Percentiles rank a stretch among this genome's conserved stretches.
Evolutionary conservation across 2,888 invertebrate genomes (phyloP).

Genomic region (Xanthia togata): DNA sequence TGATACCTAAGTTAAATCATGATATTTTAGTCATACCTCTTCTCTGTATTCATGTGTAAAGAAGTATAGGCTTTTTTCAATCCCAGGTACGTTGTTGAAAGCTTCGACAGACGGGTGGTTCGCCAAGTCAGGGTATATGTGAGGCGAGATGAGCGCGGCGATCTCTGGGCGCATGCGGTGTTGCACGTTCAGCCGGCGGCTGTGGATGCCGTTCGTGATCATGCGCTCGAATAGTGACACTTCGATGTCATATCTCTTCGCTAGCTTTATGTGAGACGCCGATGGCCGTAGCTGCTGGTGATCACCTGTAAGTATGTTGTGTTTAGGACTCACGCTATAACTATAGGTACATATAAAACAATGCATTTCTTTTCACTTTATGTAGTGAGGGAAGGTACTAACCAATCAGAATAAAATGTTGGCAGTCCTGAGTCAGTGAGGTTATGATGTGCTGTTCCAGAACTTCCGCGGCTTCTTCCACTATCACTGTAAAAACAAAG

Average conservation of each 20-base stretch:
- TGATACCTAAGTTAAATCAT: too few species aligned
- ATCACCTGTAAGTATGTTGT: too few species aligned
- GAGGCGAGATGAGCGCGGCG: conserved; percentile 90
- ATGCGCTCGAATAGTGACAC: background rate
- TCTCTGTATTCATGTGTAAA: too few species aligned
- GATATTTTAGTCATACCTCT: too few species aligned
- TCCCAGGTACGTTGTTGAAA: conserved; percentile 79
- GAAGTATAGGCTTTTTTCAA: too few species aligned
- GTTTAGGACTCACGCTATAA: too few species aligned
- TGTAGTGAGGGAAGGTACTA: too few species aligned
- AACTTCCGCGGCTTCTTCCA: conserved; percentile 97
- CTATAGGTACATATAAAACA: too few species aligned
- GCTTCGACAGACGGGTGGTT: conserved; percentile 91
- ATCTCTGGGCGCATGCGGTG: conserved; percentile 94
- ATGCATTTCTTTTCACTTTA: too few species aligned
- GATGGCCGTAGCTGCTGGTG: too few species aligned
- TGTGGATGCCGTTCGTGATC: conserved; percentile 91
- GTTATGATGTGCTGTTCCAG: conserved; percentile 68
- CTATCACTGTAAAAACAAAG: conserved; percentile 89
- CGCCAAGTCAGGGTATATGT: conserved; percentile 92
- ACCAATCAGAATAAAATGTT: conserved; percentile 70
- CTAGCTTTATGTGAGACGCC: too few species aligned
- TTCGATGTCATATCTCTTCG: too few species aligned
- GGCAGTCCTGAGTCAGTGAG: conserved; percentile 92
- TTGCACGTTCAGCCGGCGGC: conserved; percentile 92